Conservation (phyloP, 2,888 invertebrate genomes). For the Trachelus iudaicus region DNA sequence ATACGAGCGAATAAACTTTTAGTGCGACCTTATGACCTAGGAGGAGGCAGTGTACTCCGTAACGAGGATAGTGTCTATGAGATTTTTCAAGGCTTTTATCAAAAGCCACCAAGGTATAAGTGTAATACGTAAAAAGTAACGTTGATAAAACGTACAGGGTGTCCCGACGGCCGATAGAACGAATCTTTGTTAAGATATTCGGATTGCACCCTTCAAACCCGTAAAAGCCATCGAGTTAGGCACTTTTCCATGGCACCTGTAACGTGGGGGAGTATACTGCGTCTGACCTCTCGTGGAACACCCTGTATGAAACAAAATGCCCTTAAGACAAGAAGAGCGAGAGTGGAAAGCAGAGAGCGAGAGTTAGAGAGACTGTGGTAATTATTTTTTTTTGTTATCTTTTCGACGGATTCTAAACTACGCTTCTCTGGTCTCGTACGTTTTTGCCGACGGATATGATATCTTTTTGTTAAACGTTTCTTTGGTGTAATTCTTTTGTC, state of each 20-base stretch:
- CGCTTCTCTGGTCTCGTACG: background rate
- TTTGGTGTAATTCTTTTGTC: background rate
- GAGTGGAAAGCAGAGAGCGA: background rate
- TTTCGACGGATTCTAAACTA: background rate
- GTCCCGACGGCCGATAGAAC: constrained; percentile 34
- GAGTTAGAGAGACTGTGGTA: background rate
- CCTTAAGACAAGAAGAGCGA: constrained; percentile 3
- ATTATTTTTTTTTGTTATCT: background rate
- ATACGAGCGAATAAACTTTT: background rate
- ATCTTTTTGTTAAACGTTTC: background rate
- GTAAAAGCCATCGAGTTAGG: constrained; percentile 27
- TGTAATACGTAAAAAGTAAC: background rate
- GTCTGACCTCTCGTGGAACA: constrained; percentile 46
- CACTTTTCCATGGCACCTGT: constrained; percentile 29
- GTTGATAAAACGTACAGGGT: constrained; percentile 40
- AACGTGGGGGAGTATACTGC: constrained; percentile 28
- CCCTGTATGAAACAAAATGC: constrained; percentile 43
- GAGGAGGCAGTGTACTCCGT: background rate
- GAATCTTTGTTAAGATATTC: constrained; percentile 8
- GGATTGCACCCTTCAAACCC: constrained; percentile 28
- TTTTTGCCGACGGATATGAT: background rate
- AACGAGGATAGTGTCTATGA: background rate
- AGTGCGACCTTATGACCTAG: background rate
- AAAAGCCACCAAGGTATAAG: background rate
- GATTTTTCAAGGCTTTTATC: background rate